These are phyloP conservation scores for Hoplias malabaricus DNA, from an alignment of 2,113 vertebrate species.

Conservation along the genomic window DNA sequence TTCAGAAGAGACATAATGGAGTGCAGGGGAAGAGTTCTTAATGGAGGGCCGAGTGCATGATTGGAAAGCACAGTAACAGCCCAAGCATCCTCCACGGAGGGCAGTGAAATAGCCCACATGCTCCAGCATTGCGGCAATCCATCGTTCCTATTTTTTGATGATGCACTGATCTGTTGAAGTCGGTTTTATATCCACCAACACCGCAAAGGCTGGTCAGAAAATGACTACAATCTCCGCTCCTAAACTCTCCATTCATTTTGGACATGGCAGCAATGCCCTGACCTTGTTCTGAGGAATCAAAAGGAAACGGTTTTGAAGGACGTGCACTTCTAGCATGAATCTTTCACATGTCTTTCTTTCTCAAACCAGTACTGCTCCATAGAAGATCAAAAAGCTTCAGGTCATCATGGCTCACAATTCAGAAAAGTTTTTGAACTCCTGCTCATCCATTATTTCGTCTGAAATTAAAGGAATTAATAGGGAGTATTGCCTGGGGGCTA, in stretches of 20 bases:
- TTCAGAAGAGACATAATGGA: conserved; percentile 28
- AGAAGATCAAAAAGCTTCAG: too few relatives aligned
- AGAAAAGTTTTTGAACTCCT: too few relatives aligned
- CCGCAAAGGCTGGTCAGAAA: not conserved
- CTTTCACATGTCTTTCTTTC: too few relatives aligned
- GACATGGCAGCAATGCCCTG: not conserved
- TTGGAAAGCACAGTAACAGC: conserved; percentile 21
- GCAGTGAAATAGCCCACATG: conserved; percentile 1
- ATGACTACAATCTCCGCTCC: not conserved
- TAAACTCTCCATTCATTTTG: not conserved
- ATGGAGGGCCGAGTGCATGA: conserved; percentile 33
- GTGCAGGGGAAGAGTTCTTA: conserved; percentile 28
- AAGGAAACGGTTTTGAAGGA: too few relatives aligned
- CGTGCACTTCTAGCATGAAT: too few relatives aligned
- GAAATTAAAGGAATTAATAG: too few relatives aligned
- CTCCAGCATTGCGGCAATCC: not conserved
- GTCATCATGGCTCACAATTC: too few relatives aligned
- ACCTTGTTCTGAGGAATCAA: not conserved
- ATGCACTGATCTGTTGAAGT: not conserved
- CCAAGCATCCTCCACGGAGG: conserved; percentile 6
- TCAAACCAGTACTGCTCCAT: too few relatives aligned
- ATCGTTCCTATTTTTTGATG: not conserved
- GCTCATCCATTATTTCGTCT: too few relatives aligned
- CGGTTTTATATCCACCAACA: not conserved
- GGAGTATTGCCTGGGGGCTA: too few relatives aligned